A percentile compares a stretch with the other conserved stretches of the same genome.
These are phyloP conservation scores for Phalacrocorax pelagicus DNA, from an alignment of 2,113 vertebrate species.

Conservation along the genomic window DNA sequence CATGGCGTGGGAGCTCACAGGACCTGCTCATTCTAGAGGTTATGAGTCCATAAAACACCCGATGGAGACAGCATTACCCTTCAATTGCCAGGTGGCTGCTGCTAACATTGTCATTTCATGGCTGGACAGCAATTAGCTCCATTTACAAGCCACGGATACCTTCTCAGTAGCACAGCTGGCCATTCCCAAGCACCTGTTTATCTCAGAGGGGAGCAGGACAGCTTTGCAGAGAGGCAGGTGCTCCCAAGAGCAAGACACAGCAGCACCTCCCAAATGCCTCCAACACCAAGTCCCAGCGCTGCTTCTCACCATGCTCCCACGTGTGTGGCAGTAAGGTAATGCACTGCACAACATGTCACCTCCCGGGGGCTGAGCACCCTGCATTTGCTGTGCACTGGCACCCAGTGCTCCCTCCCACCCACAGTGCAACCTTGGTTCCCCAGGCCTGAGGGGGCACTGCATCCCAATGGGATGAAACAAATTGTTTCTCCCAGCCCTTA, in stretches of 20 bases:
- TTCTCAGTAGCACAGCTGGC: not conserved
- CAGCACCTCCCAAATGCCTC: fast-evolving
- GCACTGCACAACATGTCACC: not conserved
- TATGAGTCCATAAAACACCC: not conserved
- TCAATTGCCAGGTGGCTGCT: not conserved
- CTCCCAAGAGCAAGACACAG: not conserved
- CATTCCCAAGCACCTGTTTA: not conserved
- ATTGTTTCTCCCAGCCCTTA: not conserved
- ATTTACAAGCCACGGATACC: not conserved
- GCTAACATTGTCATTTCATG: not conserved
- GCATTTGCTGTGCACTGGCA: not conserved
- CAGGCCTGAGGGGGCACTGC: not conserved
- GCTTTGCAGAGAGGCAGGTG: not conserved
- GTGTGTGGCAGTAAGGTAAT: fast-evolving
- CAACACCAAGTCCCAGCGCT: fast-evolving
- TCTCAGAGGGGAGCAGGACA: not conserved
- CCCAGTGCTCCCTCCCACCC: not conserved
- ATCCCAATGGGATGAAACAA: not conserved
- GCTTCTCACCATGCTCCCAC: not conserved
- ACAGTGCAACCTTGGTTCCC: not conserved
- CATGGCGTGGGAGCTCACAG: not conserved
- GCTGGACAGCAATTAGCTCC: not conserved
- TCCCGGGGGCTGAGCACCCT: not conserved
- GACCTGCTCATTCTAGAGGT: not conserved
- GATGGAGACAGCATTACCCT: not conserved